Evolutionary conservation across 2,888 invertebrate genomes (phyloP).

Genomic region (Melitaea athalia): DNA sequence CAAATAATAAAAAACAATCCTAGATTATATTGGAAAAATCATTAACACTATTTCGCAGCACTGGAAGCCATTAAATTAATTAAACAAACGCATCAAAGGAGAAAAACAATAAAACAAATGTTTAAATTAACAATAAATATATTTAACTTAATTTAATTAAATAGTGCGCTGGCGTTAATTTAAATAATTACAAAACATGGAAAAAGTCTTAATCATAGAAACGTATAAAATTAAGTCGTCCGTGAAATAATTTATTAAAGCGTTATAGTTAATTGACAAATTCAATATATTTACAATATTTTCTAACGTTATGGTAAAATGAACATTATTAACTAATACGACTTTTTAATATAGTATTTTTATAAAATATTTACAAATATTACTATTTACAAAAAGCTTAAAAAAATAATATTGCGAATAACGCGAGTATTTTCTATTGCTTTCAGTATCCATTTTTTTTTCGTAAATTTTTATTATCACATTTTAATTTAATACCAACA

Average conservation of each 20-base stretch:
- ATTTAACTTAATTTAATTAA: constrained; percentile 69
- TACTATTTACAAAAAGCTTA: constrained; percentile 35
- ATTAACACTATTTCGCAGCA: too few relatives aligned
- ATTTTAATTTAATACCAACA: constrained; percentile 23
- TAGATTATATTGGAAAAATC: too few relatives aligned
- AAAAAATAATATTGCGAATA: constrained; percentile 17
- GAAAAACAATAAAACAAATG: constrained; percentile 34
- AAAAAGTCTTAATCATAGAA: constrained; percentile 16
- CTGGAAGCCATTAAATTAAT: too few relatives aligned
- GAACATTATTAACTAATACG: constrained; percentile 20
- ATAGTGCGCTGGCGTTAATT: constrained; percentile 58
- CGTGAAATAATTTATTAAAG: constrained; percentile 44
- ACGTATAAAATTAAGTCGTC: constrained; percentile 18
- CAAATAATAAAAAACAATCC: too few relatives aligned
- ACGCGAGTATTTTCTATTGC: constrained; percentile 33
- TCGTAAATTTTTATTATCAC: constrained; percentile 27
- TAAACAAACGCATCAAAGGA: too few relatives aligned
- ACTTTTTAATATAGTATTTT: constrained; percentile 6
- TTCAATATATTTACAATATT: constrained; percentile 34
- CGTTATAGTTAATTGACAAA: constrained; percentile 30
- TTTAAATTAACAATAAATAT: constrained; percentile 69
- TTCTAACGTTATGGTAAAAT: constrained; percentile 29
- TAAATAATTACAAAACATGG: constrained; percentile 36
- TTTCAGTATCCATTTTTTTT: constrained; percentile 6
- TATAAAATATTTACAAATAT: constrained; percentile 31